phyloP scores from a whole-genome alignment of 2,797 vertebrate species.

The Distichodus sexfasciatus region DNA sequence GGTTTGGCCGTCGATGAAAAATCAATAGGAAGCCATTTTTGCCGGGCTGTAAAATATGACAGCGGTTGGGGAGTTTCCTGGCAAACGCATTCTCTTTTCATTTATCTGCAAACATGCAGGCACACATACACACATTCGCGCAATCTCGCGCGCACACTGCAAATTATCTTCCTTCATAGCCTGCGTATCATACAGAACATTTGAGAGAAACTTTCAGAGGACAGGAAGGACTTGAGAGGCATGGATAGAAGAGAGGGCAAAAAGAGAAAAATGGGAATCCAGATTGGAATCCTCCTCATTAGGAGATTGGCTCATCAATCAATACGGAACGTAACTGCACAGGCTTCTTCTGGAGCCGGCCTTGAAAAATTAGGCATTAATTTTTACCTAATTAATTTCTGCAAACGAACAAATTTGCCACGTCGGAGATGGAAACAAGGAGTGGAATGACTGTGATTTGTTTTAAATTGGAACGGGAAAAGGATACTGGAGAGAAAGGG shows the following conservation, averaged over 20 bases:
- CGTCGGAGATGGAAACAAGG: conserved; percentile 38
- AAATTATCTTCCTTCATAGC: not conserved
- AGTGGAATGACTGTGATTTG: conserved; percentile 58
- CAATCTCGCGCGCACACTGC: not conserved
- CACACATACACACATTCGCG: not conserved
- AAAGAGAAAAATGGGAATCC: not conserved
- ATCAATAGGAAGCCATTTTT: conserved; percentile 23
- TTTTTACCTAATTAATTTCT: conserved; percentile 59
- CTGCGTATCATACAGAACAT: not conserved
- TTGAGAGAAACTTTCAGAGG: conserved; percentile 12
- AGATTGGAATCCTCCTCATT: conserved; percentile 34
- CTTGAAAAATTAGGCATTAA: conserved; percentile 51
- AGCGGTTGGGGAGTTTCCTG: conserved; percentile 12
- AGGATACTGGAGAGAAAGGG: not conserved
- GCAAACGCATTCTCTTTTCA: conserved; percentile 12
- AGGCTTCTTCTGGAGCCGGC: conserved; percentile 43
- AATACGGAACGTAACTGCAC: conserved; percentile 26
- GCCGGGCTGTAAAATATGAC: conserved; percentile 31
- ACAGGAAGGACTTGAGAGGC: conserved; percentile 1
- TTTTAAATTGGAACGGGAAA: conserved; percentile 49
- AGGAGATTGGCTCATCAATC: conserved; percentile 50
- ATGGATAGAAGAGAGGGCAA: not conserved
- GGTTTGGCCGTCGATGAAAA: conserved; percentile 41
- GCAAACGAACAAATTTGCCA: conserved; percentile 38
- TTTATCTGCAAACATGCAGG: not conserved